These are phyloP conservation scores for Platycheirus rosarum DNA, from an alignment of 2,888 invertebrate species.

Conservation along the genomic window DNA sequence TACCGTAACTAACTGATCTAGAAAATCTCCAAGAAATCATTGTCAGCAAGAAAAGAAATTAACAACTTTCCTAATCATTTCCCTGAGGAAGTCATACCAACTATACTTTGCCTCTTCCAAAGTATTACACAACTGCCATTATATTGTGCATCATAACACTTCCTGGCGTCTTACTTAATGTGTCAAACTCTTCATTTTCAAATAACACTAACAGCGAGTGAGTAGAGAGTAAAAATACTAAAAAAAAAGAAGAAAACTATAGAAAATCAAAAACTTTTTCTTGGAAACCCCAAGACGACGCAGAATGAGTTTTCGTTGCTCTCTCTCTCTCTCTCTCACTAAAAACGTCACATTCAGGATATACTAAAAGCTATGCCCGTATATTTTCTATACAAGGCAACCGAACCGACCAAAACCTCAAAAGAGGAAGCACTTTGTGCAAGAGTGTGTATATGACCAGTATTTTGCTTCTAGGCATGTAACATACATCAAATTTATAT, in stretches of 20 bases:
- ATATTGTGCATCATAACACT: constrained; percentile 54
- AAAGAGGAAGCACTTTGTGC: constrained; percentile 56
- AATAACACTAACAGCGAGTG: constrained; percentile 4
- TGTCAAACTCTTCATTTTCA: constrained; percentile 53
- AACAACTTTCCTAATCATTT: constrained; percentile 38
- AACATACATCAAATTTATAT: neutral
- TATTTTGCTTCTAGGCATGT: constrained; percentile 46
- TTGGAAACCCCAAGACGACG: constrained; percentile 23
- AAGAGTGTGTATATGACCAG: constrained; percentile 38
- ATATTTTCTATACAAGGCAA: constrained; percentile 15
- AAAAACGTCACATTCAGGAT: constrained; percentile 29
- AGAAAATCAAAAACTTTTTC: constrained; percentile 3
- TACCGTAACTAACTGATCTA: constrained; percentile 16
- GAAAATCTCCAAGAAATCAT: neutral
- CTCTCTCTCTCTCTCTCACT: neutral
- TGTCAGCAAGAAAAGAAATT: constrained; percentile 5
- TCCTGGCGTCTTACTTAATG: constrained; percentile 50
- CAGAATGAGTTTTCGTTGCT: constrained; percentile 21
- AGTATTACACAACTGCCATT: constrained; percentile 43
- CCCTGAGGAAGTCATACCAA: constrained; percentile 2
- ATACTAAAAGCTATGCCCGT: neutral
- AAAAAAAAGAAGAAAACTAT: constrained; percentile 7
- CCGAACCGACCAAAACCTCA: constrained; percentile 38
- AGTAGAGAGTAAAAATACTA: no score
- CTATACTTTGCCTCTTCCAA: constrained; percentile 30